These are phyloP conservation scores for Pseudococcus longispinus DNA, from an alignment of 2,888 invertebrate genomes.

Conservation along the genomic window DNA sequence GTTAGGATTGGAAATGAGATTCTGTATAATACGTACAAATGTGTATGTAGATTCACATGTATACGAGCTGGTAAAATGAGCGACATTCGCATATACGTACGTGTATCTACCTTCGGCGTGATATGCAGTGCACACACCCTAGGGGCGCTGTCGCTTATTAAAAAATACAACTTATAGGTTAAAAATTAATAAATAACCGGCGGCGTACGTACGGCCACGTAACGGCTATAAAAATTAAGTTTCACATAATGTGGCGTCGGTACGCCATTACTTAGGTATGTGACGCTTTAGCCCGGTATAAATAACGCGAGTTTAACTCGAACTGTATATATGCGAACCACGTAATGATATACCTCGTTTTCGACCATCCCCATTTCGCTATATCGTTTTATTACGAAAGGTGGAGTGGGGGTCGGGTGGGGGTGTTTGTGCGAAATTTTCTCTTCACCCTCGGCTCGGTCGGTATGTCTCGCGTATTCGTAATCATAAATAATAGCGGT, in stretches of 20 bases:
- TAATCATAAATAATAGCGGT: slow-evolving; percentile 57
- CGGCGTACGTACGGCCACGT: slow-evolving; percentile 46
- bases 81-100: neutral
- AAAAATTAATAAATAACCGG: slow-evolving; percentile 54
- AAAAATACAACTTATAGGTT: slow-evolving; percentile 52
- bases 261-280: slow-evolving; percentile 57
- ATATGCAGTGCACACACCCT: neutral
- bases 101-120: too few relatives aligned
- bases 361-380: slow-evolving; percentile 54
- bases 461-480: slow-evolving; percentile 56
- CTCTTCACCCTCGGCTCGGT: slow-evolving; percentile 47
- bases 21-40: neutral
- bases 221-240: slow-evolving; percentile 56
- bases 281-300: slow-evolving; percentile 56
- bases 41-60: neutral
- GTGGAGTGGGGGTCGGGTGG: neutral
- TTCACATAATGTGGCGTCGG: slow-evolving; percentile 56
- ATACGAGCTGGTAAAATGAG: neutral
- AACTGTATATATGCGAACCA: slow-evolving; percentile 57
- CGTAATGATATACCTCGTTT: slow-evolving; percentile 57
- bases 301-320: slow-evolving; percentile 56
- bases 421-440: slow-evolving; percentile 48
- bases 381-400: slow-evolving; percentile 53
- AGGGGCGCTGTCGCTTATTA: slow-evolving; percentile 3
- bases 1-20: slow-evolving; percentile 14